Evolutionary conservation across 2,888 invertebrate species (phyloP), one percentile per base, ranked within the genome.

Genomic region (Cylloceria caligata): DNA sequence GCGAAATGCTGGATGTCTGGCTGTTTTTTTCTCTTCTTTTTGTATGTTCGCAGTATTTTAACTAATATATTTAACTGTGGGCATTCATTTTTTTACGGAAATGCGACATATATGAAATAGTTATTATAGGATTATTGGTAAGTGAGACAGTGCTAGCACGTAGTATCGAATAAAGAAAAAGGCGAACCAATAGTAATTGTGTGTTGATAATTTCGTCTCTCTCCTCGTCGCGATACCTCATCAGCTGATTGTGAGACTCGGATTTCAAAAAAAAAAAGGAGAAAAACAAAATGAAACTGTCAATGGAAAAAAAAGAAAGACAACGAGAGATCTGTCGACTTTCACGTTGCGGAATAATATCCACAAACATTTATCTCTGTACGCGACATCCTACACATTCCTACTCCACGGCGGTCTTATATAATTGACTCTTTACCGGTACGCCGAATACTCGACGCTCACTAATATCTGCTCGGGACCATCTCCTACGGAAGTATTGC

Each of bases 321-420:
- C 72, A 55, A 69, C 74, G 69, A 85, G 74, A 86, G 84, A 84
- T 87, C 84, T 87, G 87, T 84, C 84, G 87, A 88, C 89, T 89
- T 89, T 89, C 89, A 87, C 88, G 83, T 89, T 89, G 85, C 88
- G 88, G 87, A 88, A 89, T 86, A 85, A 86, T 87, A 88, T 85
- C 84, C 86, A 16, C 5, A 87, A 87, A 87, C 87, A 87, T 86
- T 85, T 82, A 84, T 81, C 60, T 55, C 45, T 39, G 34, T 55
- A n/a, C n/a, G n/a, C n/a, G n/a, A n/a, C n/a, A n/a, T 64, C 47
- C 62, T 52, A 36, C 64, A 55, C 71, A 55, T 36, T 19, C 42
- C 60, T 62, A 24, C 39, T n/a, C n/a, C 9, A 34, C 21, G 6
- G 1, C 16, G 24, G 16, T 34, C 42, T 69, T 69, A 24, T 39